These are phyloP conservation scores for Cochlearius cochlearius DNA, from an alignment of 2,113 vertebrate species.

Conservation along the genomic window DNA sequence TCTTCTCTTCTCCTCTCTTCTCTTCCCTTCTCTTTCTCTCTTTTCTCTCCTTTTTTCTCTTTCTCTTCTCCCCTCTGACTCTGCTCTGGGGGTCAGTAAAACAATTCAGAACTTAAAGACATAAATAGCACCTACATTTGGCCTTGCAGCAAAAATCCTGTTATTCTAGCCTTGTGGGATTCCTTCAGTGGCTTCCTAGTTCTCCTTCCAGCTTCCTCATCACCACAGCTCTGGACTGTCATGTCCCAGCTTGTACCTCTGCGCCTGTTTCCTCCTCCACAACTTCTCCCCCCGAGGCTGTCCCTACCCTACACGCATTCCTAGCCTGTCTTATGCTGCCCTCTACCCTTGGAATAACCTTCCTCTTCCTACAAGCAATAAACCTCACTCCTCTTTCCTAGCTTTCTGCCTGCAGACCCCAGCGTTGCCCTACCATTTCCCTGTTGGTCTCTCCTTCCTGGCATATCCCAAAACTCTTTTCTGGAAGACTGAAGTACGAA, in stretches of 20 bases:
- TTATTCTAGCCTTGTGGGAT: slow-evolving; percentile 45
- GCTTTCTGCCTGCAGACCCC: neutral
- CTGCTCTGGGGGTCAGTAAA: neutral
- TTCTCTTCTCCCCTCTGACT: neutral
- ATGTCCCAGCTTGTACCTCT: slow-evolving; percentile 5
- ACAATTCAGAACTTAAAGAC: neutral
- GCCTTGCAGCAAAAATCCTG: slow-evolving; percentile 31
- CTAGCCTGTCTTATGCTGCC: slow-evolving; percentile 60
- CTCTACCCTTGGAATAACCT: slow-evolving; percentile 49
- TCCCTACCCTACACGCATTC: neutral
- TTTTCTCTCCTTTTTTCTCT: no score
- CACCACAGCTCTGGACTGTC: neutral
- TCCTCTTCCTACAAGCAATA: neutral
- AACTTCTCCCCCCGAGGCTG: neutral
- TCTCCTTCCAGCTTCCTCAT: slow-evolving; percentile 47
- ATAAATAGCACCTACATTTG: neutral
- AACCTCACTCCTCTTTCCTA: neutral
- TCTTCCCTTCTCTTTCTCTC: fast-evolving
- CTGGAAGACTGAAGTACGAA: neutral
- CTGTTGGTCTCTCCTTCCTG: neutral
- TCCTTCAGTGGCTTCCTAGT: slow-evolving; percentile 40
- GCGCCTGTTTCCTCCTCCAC: neutral
- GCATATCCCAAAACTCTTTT: neutral
- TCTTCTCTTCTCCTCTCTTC: fast-evolving
- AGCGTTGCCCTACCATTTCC: neutral